Evolutionary conservation across 2,888 invertebrate genomes (phyloP).

Genomic region (Rhaphigaster nebulosa): DNA sequence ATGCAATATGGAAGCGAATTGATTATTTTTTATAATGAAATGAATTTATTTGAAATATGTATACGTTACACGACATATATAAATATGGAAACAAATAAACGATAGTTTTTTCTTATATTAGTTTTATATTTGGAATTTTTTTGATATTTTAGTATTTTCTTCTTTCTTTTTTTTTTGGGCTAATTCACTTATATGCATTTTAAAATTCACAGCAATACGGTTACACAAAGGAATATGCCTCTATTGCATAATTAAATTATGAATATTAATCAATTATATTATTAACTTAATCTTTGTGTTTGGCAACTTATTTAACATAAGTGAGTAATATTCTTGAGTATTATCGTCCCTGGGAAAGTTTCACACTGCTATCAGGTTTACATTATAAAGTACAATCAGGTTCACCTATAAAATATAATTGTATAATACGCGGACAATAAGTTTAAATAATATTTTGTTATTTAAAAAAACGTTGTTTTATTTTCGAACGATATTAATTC

Average conservation of each 20-base stretch:
- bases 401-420: not conserved
- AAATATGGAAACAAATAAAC: no score
- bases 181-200: not conserved
- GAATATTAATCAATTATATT: not conserved
- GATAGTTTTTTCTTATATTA: no score
- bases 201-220: not conserved
- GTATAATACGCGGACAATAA: not conserved
- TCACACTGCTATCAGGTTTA: not conserved
- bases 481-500: no score
- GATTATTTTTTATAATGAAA: no score
- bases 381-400: no score
- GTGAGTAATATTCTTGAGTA: not conserved
- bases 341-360: not conserved
- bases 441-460: not conserved
- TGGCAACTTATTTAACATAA: not conserved
- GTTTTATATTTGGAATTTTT: no score
- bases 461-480: not conserved
- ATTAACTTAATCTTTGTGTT: not conserved
- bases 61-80: no score
- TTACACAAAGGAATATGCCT: not conserved
- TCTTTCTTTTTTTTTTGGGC: no score
- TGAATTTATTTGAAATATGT: no score
- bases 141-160: no score
- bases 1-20: no score
- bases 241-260: not conserved